phyloP scores from a whole-genome alignment of 2,888 invertebrate genomes.

The Dioctria linearis region DNA sequence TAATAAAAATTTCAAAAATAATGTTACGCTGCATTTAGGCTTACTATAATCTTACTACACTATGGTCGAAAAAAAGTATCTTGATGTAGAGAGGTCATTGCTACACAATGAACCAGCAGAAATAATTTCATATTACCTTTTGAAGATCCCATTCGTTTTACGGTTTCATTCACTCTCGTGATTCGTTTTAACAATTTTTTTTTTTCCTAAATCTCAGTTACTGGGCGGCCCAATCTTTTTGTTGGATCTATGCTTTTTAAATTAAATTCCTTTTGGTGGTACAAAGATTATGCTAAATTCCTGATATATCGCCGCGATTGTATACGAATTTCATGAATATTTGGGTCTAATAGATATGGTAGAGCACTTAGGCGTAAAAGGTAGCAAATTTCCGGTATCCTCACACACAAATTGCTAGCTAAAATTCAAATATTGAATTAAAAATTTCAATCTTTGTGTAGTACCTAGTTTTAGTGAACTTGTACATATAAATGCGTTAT shows the following conservation, averaged over 20 bases:
- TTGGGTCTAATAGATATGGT: not conserved
- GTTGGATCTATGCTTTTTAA: not conserved
- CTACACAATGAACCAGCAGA: slow-evolving; percentile 31
- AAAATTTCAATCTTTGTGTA: not conserved
- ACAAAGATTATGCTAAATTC: not conserved
- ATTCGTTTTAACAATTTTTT: not conserved
- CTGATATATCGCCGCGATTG: not conserved
- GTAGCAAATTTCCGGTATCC: slow-evolving; percentile 1
- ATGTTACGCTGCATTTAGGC: too few species aligned
- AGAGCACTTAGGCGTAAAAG: slow-evolving; percentile 6
- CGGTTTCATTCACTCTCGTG: slow-evolving; percentile 1
- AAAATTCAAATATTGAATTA: not conserved
- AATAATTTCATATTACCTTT: slow-evolving; percentile 32
- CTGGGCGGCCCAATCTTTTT: not conserved
- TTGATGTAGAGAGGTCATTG: slow-evolving; percentile 29
- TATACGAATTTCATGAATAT: not conserved
- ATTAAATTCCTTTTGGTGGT: not conserved
- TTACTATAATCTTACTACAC: too few species aligned
- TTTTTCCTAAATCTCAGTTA: not conserved
- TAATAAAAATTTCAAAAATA: too few species aligned
- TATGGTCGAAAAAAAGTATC: too few species aligned
- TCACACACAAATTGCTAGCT: not conserved
- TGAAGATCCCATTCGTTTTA: slow-evolving; percentile 26
- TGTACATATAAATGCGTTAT: not conserved
- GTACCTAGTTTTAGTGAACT: not conserved